These are phyloP conservation scores for Leucopsar rothschildi DNA, from an alignment of 2,113 vertebrate species.

Conservation along the genomic window DNA sequence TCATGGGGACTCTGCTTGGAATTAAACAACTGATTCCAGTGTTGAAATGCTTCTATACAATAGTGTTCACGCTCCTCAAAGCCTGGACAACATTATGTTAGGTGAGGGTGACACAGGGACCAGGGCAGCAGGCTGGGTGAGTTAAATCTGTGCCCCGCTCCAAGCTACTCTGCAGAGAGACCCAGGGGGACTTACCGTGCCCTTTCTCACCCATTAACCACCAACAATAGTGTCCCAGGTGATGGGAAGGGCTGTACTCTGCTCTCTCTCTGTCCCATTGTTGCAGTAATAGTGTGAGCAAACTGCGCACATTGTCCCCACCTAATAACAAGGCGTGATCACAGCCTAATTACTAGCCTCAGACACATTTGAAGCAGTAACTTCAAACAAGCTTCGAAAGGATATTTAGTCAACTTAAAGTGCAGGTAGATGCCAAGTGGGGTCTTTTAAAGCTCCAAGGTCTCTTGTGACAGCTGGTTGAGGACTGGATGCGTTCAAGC, in stretches of 20 bases:
- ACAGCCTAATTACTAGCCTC: not conserved
- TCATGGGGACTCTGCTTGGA: not conserved
- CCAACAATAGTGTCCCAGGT: not conserved
- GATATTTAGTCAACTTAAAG: not conserved
- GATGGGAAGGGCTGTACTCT: not conserved
- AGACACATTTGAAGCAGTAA: not conserved
- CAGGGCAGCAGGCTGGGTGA: not conserved
- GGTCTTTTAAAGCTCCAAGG: not conserved
- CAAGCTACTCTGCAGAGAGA: not conserved
- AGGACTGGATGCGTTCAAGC: not conserved
- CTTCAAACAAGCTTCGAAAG: not conserved
- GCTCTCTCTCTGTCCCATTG: not conserved
- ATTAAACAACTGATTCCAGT: not conserved
- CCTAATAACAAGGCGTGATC: not conserved
- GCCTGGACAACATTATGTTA: not conserved
- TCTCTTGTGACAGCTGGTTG: not conserved
- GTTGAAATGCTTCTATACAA: not conserved
- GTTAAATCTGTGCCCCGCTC: accelerated
- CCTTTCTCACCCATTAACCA: slow-evolving; percentile 11
- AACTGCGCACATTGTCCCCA: slow-evolving; percentile 6
- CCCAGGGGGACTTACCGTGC: not conserved
- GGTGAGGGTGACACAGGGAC: not conserved
- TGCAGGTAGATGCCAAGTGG: not conserved
- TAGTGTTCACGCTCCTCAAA: not conserved
- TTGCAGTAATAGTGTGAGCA: not conserved